Conservation (phyloP, 1,140 invertebrate genomes). For the Formica exsecta region DNA sequence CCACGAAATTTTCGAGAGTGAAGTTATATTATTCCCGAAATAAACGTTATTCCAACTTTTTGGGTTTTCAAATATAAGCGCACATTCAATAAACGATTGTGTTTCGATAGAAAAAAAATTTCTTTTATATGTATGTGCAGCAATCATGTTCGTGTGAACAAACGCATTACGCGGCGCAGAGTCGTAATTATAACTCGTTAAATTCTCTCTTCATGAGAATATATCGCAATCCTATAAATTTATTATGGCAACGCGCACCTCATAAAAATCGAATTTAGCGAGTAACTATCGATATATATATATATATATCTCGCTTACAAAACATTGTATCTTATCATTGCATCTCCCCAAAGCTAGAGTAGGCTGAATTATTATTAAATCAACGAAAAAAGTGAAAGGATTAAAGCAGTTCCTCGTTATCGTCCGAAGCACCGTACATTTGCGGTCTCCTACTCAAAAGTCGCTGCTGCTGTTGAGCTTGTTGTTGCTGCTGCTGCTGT, state of each 20-base stretch:
- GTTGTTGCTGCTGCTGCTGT: constrained; percentile 77
- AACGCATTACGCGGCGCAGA: constrained; percentile 15
- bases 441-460: constrained; percentile 81
- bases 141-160: constrained; percentile 1
- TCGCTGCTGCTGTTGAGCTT: constrained; percentile 75
- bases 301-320: not conserved
- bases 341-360: constrained; percentile 44
- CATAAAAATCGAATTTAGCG: constrained; percentile 30
- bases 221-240: constrained; percentile 31
- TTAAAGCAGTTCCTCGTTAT: constrained; percentile 86
- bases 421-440: constrained; percentile 85
- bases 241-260: constrained; percentile 41
- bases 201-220: constrained; percentile 19
- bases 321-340: constrained; percentile 37
- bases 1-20: not conserved
- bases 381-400: constrained; percentile 25
- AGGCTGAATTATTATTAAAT: constrained; percentile 36
- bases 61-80: not conserved
- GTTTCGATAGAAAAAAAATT: not conserved
- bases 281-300: constrained; percentile 20
- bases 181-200: constrained; percentile 26
- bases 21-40: not conserved
- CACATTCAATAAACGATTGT: not conserved
- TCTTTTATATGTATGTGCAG: not conserved
- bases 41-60: not conserved